These are phyloP conservation scores for Anableps anableps DNA, from an alignment of 2,797 vertebrate genomes.

Conservation along the genomic window DNA sequence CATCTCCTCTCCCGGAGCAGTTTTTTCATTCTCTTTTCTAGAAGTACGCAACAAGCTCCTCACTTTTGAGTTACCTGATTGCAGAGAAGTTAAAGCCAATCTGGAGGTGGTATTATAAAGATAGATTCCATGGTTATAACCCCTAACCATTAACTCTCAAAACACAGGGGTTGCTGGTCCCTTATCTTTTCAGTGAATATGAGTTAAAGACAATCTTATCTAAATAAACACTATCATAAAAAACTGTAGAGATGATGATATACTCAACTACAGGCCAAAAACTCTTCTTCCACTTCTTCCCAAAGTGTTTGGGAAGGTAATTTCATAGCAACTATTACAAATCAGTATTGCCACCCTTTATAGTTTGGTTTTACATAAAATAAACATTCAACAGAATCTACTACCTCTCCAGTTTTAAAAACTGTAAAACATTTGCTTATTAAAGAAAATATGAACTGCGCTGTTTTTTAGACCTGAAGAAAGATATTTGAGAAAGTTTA, in stretches of 20 bases:
- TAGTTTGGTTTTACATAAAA: background rate
- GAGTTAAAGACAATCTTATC: slow-evolving; percentile 10
- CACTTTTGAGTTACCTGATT: slow-evolving; percentile 66
- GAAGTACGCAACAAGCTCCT: slow-evolving; percentile 46
- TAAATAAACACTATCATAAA: background rate
- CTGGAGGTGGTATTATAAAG: slow-evolving; percentile 61
- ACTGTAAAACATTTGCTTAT: background rate
- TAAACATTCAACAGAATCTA: background rate
- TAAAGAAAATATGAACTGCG: background rate
- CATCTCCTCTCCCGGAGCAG: slow-evolving; percentile 44
- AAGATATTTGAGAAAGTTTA: too few relatives aligned
- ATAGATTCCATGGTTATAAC: slow-evolving; percentile 71
- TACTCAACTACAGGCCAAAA: background rate
- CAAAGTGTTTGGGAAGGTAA: background rate
- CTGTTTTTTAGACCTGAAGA: background rate
- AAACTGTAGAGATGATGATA: background rate
- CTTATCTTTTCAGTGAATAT: slow-evolving; percentile 16
- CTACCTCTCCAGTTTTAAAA: background rate
- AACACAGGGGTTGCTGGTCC: slow-evolving; percentile 27
- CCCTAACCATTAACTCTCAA: slow-evolving; percentile 53
- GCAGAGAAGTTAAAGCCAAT: slow-evolving; percentile 60
- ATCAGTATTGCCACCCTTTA: background rate
- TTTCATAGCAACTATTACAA: background rate
- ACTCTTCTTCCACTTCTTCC: background rate
- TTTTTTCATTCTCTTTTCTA: slow-evolving; percentile 47